Evolutionary conservation across 2,113 vertebrate species (phyloP).

Genomic region (Hyla sarda): DNA sequence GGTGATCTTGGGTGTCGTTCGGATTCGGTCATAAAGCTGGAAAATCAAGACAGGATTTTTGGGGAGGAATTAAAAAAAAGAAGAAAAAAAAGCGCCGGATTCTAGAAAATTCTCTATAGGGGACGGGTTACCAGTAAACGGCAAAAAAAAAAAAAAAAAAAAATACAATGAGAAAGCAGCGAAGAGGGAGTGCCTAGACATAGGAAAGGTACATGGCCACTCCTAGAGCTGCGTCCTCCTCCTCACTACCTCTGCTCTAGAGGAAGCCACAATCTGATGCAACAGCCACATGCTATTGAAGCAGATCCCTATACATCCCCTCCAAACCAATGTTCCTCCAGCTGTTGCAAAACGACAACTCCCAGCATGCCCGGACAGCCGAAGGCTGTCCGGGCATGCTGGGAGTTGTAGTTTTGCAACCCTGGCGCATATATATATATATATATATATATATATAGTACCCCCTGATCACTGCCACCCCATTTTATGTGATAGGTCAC

Average conservation of each 20-base stretch:
- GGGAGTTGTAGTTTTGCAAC: no score
- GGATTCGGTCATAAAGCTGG: not conserved
- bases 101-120: conserved; percentile 41
- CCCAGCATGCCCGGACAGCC: no score
- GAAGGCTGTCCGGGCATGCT: no score
- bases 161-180: not conserved
- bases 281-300: conserved; percentile 33
- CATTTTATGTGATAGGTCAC: no score
- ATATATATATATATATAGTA: no score
- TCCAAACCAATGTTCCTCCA: no score
- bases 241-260: not conserved
- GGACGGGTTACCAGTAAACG: not conserved
- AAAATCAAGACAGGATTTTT: not conserved
- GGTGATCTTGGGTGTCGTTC: not conserved
- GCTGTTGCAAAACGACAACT: no score
- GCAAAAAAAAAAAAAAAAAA: conserved; percentile 14
- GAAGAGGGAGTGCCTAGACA: conserved; percentile 10
- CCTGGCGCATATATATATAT: no score
- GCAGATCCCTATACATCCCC: not conserved
- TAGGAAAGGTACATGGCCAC: conserved; percentile 42
- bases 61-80: no score
- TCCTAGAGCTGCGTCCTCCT: conserved; percentile 27
- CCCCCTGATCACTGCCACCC: no score
- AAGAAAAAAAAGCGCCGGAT: not conserved
- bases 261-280: conserved; percentile 45